Evolutionary conservation across 2,888 invertebrate genomes (phyloP).

Genomic region (Andrena fulva): DNA sequence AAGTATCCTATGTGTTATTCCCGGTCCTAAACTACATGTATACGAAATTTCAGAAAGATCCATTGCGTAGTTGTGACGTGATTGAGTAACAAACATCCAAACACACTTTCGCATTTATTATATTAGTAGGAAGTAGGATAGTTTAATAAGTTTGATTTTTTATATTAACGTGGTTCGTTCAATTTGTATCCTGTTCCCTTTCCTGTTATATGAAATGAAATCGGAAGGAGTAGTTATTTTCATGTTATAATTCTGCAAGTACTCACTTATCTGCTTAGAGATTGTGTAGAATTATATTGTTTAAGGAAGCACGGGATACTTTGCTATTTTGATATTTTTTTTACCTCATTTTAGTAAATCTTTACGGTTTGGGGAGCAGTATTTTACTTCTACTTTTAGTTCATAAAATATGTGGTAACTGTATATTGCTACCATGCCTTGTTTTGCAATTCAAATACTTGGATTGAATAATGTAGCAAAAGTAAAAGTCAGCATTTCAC

Average conservation of each 20-base stretch:
- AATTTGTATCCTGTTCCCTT: conserved; percentile 2
- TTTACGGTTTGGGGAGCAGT: background rate
- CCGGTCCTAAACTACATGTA: too few relatives aligned
- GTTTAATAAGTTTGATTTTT: conserved; percentile 6
- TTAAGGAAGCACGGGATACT: background rate
- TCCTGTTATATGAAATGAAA: background rate
- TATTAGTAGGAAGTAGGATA: too few relatives aligned
- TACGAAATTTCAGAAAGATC: too few relatives aligned
- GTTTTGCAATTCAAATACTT: background rate
- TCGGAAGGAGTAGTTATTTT: background rate
- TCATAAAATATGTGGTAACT: too few relatives aligned
- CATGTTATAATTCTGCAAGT: background rate
- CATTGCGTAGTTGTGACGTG: too few relatives aligned
- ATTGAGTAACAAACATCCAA: too few relatives aligned
- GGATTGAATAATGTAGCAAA: background rate
- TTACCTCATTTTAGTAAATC: background rate
- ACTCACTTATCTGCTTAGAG: background rate
- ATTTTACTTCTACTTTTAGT: too few relatives aligned
- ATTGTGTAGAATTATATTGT: background rate
- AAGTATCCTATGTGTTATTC: too few relatives aligned
- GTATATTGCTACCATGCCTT: background rate
- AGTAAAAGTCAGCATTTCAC: background rate
- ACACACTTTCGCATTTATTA: too few relatives aligned
- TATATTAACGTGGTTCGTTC: conserved; percentile 5
- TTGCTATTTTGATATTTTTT: background rate